Conservation (phyloP, 1,140 invertebrate species). For the Ceratitis capitata region DNA sequence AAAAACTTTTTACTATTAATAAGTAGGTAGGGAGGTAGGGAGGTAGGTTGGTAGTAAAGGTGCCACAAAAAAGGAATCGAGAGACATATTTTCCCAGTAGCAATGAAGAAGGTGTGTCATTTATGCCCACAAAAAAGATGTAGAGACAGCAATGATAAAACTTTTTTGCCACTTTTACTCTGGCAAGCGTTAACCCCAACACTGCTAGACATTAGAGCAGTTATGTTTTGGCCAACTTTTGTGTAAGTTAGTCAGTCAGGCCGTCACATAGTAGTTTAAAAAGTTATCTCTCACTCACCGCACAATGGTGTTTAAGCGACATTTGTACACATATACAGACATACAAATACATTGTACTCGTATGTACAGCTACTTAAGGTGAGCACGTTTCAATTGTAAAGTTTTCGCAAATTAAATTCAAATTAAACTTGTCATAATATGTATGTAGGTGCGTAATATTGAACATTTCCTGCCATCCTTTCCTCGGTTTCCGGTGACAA, state of each 20-base stretch:
- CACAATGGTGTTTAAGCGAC: not conserved
- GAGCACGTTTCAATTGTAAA: slow-evolving; percentile 2
- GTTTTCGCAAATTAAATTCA: slow-evolving; percentile 18
- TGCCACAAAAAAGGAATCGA: not conserved
- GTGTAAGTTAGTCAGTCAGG: not conserved
- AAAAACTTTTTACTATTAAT: slow-evolving; percentile 14
- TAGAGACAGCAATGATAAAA: not conserved
- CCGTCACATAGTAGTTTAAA: not conserved
- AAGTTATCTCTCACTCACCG: not conserved
- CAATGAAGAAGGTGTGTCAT: not conserved
- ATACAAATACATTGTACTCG: not conserved
- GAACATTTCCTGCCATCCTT: not conserved
- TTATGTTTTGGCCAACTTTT: not conserved
- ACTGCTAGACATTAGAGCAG: not conserved
- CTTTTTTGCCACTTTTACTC: not conserved
- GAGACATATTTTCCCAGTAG: not conserved
- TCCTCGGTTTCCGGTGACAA: not conserved
- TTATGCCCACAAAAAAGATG: not conserved
- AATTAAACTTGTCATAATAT: slow-evolving; percentile 10
- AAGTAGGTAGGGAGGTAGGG: not conserved
- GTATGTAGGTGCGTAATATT: not conserved
- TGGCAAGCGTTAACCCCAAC: not conserved
- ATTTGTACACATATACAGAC: too few relatives aligned
- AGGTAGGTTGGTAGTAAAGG: too few relatives aligned
- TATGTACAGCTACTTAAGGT: not conserved